These are phyloP conservation scores for Pachymerium ferrugineum DNA, from an alignment of 2,888 invertebrate species.

Conservation along the genomic window DNA sequence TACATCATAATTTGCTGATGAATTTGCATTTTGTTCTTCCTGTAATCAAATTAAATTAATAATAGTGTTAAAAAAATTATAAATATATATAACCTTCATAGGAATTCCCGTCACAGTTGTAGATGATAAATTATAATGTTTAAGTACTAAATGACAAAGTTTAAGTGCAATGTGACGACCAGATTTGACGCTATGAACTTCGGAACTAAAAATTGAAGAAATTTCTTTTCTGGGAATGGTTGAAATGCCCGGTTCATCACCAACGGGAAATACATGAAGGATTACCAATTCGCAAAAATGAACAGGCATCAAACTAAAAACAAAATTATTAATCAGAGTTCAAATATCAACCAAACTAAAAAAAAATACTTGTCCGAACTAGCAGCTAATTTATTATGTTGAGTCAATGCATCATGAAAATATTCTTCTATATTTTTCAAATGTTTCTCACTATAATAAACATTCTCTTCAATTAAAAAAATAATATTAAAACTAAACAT, in stretches of 20 bases:
- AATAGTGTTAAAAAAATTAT: background rate
- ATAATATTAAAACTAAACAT: background rate
- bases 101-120: slow-evolving; percentile 98
- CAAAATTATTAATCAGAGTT: background rate
- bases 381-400: slow-evolving; percentile 68
- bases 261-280: slow-evolving; percentile 79
- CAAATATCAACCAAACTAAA: slow-evolving; percentile 5
- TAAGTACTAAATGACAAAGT: slow-evolving; percentile 47
- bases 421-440: slow-evolving; percentile 81
- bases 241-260: slow-evolving; percentile 68
- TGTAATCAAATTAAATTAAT: slow-evolving; percentile 37
- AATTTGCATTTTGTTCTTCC: slow-evolving; percentile 96
- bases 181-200: slow-evolving; percentile 40
- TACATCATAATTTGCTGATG: slow-evolving; percentile 97
- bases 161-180: slow-evolving; percentile 42
- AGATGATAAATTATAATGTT: slow-evolving; percentile 84
- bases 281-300: slow-evolving; percentile 85
- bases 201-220: slow-evolving; percentile 38
- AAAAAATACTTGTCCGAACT: slow-evolving; percentile 57
- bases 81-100: slow-evolving; percentile 69
- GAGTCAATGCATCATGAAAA: slow-evolving; percentile 70
- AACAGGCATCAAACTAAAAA: slow-evolving; percentile 60
- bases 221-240: slow-evolving; percentile 65
- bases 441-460: slow-evolving; percentile 64
- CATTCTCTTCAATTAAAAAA: background rate